phyloP scores from a whole-genome alignment of 2,113 vertebrate species.

The Probosciger aterrimus region DNA sequence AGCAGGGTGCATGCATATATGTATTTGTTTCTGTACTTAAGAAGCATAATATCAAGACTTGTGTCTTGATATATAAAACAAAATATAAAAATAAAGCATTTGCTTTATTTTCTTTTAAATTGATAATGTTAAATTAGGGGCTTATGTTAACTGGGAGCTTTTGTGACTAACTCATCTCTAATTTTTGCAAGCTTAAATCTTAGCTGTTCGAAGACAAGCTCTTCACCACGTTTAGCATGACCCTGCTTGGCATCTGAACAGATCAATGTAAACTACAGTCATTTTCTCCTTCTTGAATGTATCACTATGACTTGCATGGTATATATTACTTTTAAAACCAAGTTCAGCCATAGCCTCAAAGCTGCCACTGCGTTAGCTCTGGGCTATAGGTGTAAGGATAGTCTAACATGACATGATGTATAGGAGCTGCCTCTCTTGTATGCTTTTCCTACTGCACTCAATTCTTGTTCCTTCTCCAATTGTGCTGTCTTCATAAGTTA shows the following conservation, averaged over 20 bases:
- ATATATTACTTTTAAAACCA: neutral
- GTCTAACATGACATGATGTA: neutral
- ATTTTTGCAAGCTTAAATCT: neutral
- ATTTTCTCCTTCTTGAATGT: neutral
- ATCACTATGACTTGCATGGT: neutral
- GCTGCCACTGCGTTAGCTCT: neutral
- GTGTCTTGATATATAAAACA: neutral
- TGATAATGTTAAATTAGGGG: neutral
- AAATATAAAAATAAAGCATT: neutral
- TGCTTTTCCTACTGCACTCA: neutral
- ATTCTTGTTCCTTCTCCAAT: neutral
- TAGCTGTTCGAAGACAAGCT: neutral
- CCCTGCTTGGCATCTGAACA: neutral
- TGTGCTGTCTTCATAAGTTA: neutral
- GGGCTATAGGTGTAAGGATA: neutral
- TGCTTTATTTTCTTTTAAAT: neutral
- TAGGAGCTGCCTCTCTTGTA: neutral
- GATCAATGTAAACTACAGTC: neutral
- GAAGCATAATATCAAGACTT: neutral
- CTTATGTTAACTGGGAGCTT: neutral
- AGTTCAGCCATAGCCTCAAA: neutral
- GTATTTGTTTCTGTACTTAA: neutral
- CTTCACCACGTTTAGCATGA: neutral
- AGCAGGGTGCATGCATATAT: neutral
- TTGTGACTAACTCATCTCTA: neutral